Base-by-base conservation (phyloP, 2,113 vertebrate genomes). In the Grallaria varia region DNA sequence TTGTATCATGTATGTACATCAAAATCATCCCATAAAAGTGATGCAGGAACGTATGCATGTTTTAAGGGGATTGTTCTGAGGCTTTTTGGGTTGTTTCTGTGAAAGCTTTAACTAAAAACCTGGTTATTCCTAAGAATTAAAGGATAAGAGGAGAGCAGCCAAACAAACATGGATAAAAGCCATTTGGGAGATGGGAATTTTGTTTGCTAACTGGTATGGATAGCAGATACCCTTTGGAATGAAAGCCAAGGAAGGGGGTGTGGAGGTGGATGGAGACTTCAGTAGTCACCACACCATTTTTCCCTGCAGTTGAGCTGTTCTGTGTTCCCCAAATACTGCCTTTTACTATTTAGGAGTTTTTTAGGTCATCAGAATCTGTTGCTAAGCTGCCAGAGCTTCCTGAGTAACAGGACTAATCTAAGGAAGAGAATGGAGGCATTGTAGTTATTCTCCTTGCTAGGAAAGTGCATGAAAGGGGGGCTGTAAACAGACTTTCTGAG, bases 311-410 rank as follows among this genome's bases (percentile, higher is more conserved):
- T 84, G 31, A 42, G 39, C 71, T 79, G 50, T 52, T 30, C 12
- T 28, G 0, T 50, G 55, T 60, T 78, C 52, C 56, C n/a, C 40
- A 27, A 10, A 10, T 3, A 6, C 4, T n/a, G 30, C 77, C 79
- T 84, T 79, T 27, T 30, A n/a, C 31, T 31, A 37, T 11, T 33
- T 33, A 81, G 82, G 44, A 35, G 68, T 80, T 95, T 96, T 96
- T 56, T 87, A 78, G 96, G 96, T 95, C 95, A 94, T 68, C 68
- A 95, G 68, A 75, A 67, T 37, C 47, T 64, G 90, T 92, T 94
- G 92, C 93, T 97, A 94, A 89, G 96, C 93, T 96, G 92, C 93
- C 90, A 67, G 60, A 55, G 56, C 68, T 90, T 37, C 40, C 92
- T 49, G 76, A 78, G 20, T 67, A 74, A 85, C 75, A 14, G 17